phyloP scores from a whole-genome alignment of 2,113 vertebrate species.

The Canis aureus region DNA sequence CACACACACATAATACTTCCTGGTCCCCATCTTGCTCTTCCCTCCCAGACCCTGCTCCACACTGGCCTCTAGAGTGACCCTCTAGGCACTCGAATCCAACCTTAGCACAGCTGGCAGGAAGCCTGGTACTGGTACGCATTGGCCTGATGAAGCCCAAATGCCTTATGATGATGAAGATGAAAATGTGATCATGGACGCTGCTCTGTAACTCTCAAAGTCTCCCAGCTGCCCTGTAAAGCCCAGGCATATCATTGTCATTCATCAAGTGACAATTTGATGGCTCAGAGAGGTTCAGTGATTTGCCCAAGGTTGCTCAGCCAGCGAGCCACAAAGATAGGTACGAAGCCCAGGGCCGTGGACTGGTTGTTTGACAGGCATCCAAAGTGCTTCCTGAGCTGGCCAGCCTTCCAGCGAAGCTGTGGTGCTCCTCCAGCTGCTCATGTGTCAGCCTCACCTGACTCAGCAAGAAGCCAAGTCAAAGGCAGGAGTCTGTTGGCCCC shows the following conservation, averaged over 20 bases:
- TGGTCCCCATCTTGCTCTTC: background rate
- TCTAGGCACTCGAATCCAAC: background rate
- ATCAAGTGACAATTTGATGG: background rate
- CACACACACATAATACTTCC: background rate
- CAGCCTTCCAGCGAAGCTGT: background rate
- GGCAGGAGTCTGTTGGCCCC: background rate
- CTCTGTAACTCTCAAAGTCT: background rate
- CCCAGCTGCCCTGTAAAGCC: background rate
- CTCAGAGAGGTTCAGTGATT: background rate
- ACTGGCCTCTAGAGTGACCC: background rate
- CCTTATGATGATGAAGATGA: background rate
- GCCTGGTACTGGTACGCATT: background rate
- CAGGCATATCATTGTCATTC: background rate
- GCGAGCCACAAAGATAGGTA: background rate
- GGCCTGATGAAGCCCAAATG: rapidly evolving
- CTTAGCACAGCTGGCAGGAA: background rate
- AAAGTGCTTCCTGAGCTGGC: too few relatives aligned
- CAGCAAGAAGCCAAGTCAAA: background rate
- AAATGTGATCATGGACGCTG: background rate
- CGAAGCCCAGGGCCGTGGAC: background rate
- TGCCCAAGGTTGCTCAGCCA: background rate
- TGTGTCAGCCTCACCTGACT: background rate
- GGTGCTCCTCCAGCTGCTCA: background rate
- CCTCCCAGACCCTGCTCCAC: background rate
- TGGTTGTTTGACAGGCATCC: rapidly evolving